These are phyloP conservation scores for Sinocyclocheilus rhinocerous DNA, from an alignment of 2,113 vertebrate species.

Conservation along the genomic window DNA sequence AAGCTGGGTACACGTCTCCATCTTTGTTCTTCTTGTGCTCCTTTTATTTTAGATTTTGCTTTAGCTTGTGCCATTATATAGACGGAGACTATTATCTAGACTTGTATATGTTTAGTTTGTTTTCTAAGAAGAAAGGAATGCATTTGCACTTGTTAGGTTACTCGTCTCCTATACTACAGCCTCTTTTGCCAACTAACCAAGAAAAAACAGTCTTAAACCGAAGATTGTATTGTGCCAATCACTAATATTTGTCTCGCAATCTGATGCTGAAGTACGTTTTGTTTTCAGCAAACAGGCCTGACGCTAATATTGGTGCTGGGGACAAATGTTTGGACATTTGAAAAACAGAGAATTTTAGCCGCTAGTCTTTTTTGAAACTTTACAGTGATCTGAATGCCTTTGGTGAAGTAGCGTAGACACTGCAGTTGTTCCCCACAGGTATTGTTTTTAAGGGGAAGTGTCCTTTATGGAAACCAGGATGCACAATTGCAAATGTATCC, in stretches of 20 bases:
- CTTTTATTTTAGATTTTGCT: conserved; percentile 55
- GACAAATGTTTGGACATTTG: conserved; percentile 7
- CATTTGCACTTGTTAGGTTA: conserved; percentile 63
- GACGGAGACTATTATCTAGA: conserved; percentile 67
- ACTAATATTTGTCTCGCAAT: background rate
- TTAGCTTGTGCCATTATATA: conserved; percentile 71
- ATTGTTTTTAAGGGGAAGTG: conserved; percentile 17
- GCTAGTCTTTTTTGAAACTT: background rate
- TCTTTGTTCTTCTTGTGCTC: conserved; percentile 48
- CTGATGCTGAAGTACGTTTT: background rate
- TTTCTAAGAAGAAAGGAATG: conserved; percentile 59
- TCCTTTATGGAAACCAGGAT: conserved; percentile 50
- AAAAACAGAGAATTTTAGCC: conserved; percentile 18
- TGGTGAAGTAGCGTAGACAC: conserved; percentile 33
- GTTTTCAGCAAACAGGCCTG: background rate
- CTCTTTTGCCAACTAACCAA: conserved; percentile 1
- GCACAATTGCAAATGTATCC: conserved; percentile 63
- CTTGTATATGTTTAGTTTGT: conserved; percentile 59
- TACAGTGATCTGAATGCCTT: background rate
- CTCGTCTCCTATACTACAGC: background rate
- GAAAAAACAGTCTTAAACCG: background rate
- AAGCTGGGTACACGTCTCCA: conserved; percentile 73
- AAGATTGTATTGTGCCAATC: conserved; percentile 47
- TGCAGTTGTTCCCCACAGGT: conserved; percentile 4
- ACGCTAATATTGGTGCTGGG: conserved; percentile 1